Percentiles rank a stretch among this genome's conserved stretches.
These are phyloP conservation scores for Sphinx pinastri DNA, from an alignment of 2,888 invertebrate species.

Conservation along the genomic window DNA sequence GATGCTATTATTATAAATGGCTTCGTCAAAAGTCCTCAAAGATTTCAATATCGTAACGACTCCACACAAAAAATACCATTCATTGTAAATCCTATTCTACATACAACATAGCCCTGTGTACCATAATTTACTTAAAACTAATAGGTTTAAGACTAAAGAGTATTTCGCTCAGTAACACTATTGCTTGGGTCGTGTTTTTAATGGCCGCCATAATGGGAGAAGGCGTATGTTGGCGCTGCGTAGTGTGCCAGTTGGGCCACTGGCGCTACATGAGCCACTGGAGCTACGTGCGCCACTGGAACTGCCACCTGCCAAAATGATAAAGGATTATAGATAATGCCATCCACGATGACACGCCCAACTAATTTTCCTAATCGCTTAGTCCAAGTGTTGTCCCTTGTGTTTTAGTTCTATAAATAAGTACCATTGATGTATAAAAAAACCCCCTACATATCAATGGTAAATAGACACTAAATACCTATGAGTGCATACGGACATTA, in stretches of 20 bases:
- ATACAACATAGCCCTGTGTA: conserved; percentile 13
- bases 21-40: conserved; percentile 47
- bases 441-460: too few relatives aligned
- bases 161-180: conserved; percentile 32
- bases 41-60: conserved; percentile 16
- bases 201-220: conserved; percentile 47
- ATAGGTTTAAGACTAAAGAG: conserved; percentile 34
- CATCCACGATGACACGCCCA: too few relatives aligned
- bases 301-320: conserved; percentile 40
- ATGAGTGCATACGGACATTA: too few relatives aligned
- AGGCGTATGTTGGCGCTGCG: conserved; percentile 53
- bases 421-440: too few relatives aligned
- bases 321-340: not conserved
- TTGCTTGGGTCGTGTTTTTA: conserved; percentile 30
- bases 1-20: conserved; percentile 62
- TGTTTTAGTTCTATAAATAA: too few relatives aligned
- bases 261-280: conserved; percentile 40
- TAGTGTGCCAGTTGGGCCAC: conserved; percentile 62
- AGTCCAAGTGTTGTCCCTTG: too few relatives aligned
- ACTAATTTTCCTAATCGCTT: too few relatives aligned
- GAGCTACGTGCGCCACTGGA: conserved; percentile 48
- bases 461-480: too few relatives aligned
- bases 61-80: not conserved
- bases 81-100: conserved; percentile 14
- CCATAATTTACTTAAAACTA: conserved; percentile 13